A percentile compares a stretch with the other conserved stretches of the same genome.
Conservation (phyloP, 2,888 invertebrate genomes). For the Monopis laevigella region DNA sequence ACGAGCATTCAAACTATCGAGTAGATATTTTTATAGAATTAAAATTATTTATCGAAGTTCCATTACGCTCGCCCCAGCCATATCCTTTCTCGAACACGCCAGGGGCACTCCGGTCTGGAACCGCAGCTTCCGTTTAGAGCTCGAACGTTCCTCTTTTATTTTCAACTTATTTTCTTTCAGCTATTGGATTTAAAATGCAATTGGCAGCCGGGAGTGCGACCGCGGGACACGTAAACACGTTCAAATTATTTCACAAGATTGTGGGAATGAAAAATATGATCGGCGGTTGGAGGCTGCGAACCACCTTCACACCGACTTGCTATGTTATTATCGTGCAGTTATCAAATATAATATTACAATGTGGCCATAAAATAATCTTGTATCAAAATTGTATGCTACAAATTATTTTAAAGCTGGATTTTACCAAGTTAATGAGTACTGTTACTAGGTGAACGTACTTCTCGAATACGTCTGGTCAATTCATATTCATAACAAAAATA, state of each 20-base stretch:
- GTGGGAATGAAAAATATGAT: slow-evolving; percentile 36
- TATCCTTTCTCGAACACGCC: slow-evolving; percentile 2
- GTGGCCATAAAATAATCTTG: too few species aligned
- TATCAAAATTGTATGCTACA: too few species aligned
- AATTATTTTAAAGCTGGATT: too few species aligned
- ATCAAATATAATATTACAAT: too few species aligned
- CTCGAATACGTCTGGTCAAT: too few species aligned
- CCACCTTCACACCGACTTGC: neutral
- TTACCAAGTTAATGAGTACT: too few species aligned
- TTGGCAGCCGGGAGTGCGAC: too few species aligned
- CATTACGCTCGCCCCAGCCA: slow-evolving; percentile 22
- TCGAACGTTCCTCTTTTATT: too few species aligned
- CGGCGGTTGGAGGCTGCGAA: slow-evolving; percentile 23
- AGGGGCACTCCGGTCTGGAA: neutral
- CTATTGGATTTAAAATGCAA: too few species aligned
- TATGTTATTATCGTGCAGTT: slow-evolving; percentile 1
- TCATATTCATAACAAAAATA: too few species aligned
- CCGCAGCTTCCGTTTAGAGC: slow-evolving; percentile 3
- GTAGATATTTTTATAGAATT: slow-evolving; percentile 26
- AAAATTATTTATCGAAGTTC: slow-evolving; percentile 33
- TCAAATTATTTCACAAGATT: slow-evolving; percentile 40
- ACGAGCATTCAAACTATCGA: neutral
- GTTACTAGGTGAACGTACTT: too few species aligned
- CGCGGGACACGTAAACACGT: slow-evolving; percentile 34
- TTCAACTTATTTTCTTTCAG: too few species aligned